Percentiles rank a stretch among this genome's conserved stretches.
phyloP scores from a whole-genome alignment of 1,140 invertebrate species.

The Solen grandis region DNA sequence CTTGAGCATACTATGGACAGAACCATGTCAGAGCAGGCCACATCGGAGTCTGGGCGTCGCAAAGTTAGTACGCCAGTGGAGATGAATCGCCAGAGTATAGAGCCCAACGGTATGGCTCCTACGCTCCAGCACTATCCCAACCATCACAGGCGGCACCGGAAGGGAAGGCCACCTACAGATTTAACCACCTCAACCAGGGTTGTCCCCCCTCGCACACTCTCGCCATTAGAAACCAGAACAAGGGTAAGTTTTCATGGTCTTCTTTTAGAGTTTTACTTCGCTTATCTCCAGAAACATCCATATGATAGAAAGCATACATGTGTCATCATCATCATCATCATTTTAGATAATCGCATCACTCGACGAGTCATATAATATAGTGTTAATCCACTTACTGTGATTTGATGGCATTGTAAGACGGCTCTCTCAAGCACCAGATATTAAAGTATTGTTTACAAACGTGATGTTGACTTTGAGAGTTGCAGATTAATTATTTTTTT shows the following conservation, averaged over 20 bases:
- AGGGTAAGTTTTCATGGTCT: background rate
- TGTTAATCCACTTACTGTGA: no score
- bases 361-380: no score
- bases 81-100: background rate
- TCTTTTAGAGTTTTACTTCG: background rate
- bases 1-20: constrained; percentile 19
- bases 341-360: no score
- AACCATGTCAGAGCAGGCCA: background rate
- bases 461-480: no score
- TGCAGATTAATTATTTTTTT: no score
- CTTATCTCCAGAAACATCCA: background rate
- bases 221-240: background rate
- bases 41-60: background rate
- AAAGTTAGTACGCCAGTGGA: background rate
- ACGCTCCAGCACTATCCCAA: background rate
- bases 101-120: background rate
- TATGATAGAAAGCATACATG: no score
- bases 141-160: background rate
- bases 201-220: background rate
- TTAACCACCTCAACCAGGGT: background rate
- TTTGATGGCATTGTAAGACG: no score
- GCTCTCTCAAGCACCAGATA: no score
- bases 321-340: no score
- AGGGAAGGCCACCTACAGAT: constrained; percentile 24
- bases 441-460: no score